phyloP scores from a whole-genome alignment of 2,888 invertebrate genomes.

The Sarcophaga caerulescens region DNA sequence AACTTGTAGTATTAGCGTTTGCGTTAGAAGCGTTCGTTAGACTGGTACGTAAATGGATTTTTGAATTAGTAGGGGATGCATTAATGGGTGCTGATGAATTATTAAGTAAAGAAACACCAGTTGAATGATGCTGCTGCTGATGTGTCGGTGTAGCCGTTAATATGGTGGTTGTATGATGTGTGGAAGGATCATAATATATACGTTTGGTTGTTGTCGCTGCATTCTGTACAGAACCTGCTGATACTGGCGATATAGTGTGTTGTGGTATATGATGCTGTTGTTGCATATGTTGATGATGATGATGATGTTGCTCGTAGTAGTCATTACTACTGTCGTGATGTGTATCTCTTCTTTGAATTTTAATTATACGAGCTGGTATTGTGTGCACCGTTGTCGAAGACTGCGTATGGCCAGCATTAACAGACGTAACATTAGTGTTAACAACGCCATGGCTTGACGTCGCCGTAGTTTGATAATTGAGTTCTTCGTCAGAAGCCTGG shows the following conservation, averaged over 20 bases:
- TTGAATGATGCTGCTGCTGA: slow-evolving; percentile 30
- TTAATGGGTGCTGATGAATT: slow-evolving; percentile 51
- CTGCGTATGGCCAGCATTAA: slow-evolving; percentile 59
- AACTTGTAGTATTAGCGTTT: slow-evolving; percentile 56
- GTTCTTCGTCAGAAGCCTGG: slow-evolving; percentile 75
- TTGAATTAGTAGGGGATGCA: slow-evolving; percentile 67
- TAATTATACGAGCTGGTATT: slow-evolving; percentile 76
- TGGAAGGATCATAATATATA: slow-evolving; percentile 75
- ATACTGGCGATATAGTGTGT: slow-evolving; percentile 14
- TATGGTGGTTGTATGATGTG: slow-evolving; percentile 73
- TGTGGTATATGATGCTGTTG: slow-evolving; percentile 64
- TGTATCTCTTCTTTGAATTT: slow-evolving; percentile 78
- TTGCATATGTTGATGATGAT: slow-evolving; percentile 68
- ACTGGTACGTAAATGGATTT: slow-evolving; percentile 62
- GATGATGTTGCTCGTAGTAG: slow-evolving; percentile 74
- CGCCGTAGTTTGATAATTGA: slow-evolving; percentile 73
- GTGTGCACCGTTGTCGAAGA: slow-evolving; percentile 65
- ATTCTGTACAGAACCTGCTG: slow-evolving; percentile 25
- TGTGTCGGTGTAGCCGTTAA: slow-evolving; percentile 70
- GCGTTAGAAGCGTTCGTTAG: slow-evolving; percentile 66
- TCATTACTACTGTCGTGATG: slow-evolving; percentile 74
- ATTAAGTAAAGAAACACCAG: slow-evolving; percentile 60
- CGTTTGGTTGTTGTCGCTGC: slow-evolving; percentile 68
- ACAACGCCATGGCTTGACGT: slow-evolving; percentile 38
- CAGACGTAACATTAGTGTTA: slow-evolving; percentile 29